A percentile compares a stretch with the other conserved stretches of the same genome.
phyloP scores from a whole-genome alignment of 2,888 invertebrate genomes.

The Apamea monoglypha region DNA sequence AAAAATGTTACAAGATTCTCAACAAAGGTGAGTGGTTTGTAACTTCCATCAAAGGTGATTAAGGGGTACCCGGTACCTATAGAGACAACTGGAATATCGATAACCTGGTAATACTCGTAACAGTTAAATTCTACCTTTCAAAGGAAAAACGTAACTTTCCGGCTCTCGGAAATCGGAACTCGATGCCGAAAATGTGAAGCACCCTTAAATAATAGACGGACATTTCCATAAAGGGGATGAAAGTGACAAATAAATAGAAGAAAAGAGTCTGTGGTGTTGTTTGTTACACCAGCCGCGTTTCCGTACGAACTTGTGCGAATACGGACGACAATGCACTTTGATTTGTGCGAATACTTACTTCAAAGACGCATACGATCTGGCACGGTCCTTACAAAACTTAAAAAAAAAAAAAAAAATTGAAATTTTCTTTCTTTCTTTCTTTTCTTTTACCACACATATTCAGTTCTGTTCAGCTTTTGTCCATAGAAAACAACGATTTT shows the following conservation, averaged over 20 bases:
- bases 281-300: background rate
- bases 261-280: conserved; percentile 3
- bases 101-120: conserved; percentile 26
- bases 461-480: too few species aligned
- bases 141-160: conserved; percentile 16
- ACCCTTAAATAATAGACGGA: conserved; percentile 21
- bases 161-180: conserved; percentile 5
- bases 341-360: background rate
- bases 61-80: background rate
- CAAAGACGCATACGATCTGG: background rate
- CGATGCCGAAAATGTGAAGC: conserved; percentile 7
- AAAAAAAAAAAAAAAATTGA: too few species aligned
- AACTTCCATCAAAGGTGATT: background rate
- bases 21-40: conserved; percentile 25
- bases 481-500: too few species aligned
- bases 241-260: conserved; percentile 28
- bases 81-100: conserved; percentile 9
- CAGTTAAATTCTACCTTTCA: conserved; percentile 23
- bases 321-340: background rate
- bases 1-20: background rate
- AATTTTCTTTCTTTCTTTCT: too few species aligned
- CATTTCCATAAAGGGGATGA: conserved; percentile 28
- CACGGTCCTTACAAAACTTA: background rate
- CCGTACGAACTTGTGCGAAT: background rate
- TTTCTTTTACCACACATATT: too few species aligned